Percentiles rank a stretch among this genome's conserved stretches.
phyloP scores from a whole-genome alignment of 2,797 vertebrate genomes.

The Malacoctenus gilli region DNA sequence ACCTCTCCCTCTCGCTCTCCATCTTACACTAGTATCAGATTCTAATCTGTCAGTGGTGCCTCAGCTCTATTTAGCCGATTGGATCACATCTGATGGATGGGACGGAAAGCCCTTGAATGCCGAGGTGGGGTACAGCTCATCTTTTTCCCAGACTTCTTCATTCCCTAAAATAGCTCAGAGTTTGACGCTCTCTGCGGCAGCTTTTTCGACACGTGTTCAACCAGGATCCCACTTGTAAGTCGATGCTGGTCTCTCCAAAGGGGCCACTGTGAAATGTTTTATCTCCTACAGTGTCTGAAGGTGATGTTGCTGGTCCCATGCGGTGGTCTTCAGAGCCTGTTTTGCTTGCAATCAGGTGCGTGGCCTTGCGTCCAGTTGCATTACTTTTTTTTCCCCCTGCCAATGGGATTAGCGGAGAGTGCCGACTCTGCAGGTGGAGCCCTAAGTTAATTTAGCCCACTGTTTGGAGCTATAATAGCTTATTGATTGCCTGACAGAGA shows the following conservation, averaged over 20 bases:
- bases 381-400: conserved; percentile 70
- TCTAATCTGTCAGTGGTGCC: conserved; percentile 68
- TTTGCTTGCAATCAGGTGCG: conserved; percentile 41
- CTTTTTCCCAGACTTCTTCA: conserved; percentile 34
- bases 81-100: conserved; percentile 57
- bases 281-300: background rate
- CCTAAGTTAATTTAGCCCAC: conserved; percentile 81
- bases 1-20: conserved; percentile 23
- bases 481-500: conserved; percentile 84
- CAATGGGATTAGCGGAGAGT: conserved; percentile 79
- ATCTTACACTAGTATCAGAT: conserved; percentile 59
- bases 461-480: conserved; percentile 83
- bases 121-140: conserved; percentile 7
- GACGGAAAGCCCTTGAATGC: conserved; percentile 38
- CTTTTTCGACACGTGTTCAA: conserved; percentile 31
- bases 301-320: background rate
- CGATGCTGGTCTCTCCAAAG: background rate
- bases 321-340: conserved; percentile 13
- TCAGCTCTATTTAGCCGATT: conserved; percentile 62
- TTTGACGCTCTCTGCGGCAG: conserved; percentile 11
- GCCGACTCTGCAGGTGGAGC: conserved; percentile 80
- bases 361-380: conserved; percentile 53
- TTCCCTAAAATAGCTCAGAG: conserved; percentile 22
- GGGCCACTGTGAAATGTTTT: background rate
- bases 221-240: conserved; percentile 9